Evolutionary conservation across 2,797 vertebrate species (phyloP), one percentile per base, ranked within the genome.

Genomic region (Clarias fuscus): DNA sequence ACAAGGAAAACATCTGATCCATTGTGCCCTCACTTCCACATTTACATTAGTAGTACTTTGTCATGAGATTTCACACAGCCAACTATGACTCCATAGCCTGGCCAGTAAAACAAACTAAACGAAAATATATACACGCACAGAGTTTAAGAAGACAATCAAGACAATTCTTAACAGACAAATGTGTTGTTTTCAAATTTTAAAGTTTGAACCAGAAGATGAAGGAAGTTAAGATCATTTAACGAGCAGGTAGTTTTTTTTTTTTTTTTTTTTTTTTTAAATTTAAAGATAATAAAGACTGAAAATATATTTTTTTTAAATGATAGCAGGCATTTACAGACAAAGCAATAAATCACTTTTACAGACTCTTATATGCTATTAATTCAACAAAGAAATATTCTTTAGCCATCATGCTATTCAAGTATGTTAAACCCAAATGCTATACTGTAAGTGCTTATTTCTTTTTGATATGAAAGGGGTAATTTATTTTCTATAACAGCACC

Each of bases 11-110:
- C 91, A 93, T 93, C 93, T 91, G 92, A 94, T 94, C 91, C 33
- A 85, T 61, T 88, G 89, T 93, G 93, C 94, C 94, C 92, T 93
- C 91, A 91, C 94, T 94, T 93, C 92, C 91, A 91, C 92, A 91
- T 91, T 90, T 88, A 91, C 89, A 90, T 75, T 80, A 43, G 86
- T 86, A 84, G 86, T 53, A 85, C 81, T 88, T 84, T 82, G 88
- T 83, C 80, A 87, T 73, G 59, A 81, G 80, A 68, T 72, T 77
- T 72, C 56, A 75, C 76, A 33, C 27, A 84, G 73, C 40, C 40
- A 80, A 58, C 76, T 53, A 71, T 18, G 68, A 58, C n/a, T 6
- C 83, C 53, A 72, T 17, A 33, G 84, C 40, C 64, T 86, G 70
- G 27, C 27, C 40, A 37, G 68, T 56, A 82, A 72, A 86, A 81